phyloP scores from a whole-genome alignment of 2,888 invertebrate genomes.

The Pseudococcus longispinus region DNA sequence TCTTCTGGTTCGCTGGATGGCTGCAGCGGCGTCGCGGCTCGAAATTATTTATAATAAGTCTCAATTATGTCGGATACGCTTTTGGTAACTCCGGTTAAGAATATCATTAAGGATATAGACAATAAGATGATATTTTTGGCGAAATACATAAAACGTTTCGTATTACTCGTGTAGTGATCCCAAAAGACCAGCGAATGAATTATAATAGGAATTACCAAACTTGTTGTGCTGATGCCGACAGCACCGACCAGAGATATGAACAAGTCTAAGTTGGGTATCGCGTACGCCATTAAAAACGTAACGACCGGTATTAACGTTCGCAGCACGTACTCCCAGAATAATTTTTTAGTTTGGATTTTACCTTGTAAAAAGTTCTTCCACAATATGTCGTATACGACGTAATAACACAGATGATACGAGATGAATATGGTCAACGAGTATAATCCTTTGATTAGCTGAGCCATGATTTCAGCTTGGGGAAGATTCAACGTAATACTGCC shows the following conservation, averaged over 20 bases:
- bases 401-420: constrained; percentile 91
- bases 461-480: constrained; percentile 70
- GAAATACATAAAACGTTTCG: background rate
- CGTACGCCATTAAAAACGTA: constrained; percentile 83
- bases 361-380: constrained; percentile 82
- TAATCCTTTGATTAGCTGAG: constrained; percentile 75
- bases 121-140: background rate
- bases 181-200: constrained; percentile 85
- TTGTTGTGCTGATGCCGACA: constrained; percentile 84
- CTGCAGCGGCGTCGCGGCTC: background rate
- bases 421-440: constrained; percentile 84
- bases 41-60: constrained; percentile 14
- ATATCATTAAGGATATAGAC: constrained; percentile 33
- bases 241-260: constrained; percentile 83
- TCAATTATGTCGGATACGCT: constrained; percentile 41
- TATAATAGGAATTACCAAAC: constrained; percentile 87
- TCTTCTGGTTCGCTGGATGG: background rate
- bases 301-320: constrained; percentile 78
- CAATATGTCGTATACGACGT: constrained; percentile 91
- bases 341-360: constrained; percentile 69
- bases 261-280: constrained; percentile 78
- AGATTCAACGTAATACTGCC: constrained; percentile 90
- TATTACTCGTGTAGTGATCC: constrained; percentile 66
- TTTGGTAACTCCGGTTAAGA: constrained; percentile 40
- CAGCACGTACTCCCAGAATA: constrained; percentile 79